These are phyloP conservation scores for Phrynosoma platyrhinos DNA, from an alignment of 2,113 vertebrate genomes.

Conservation along the genomic window DNA sequence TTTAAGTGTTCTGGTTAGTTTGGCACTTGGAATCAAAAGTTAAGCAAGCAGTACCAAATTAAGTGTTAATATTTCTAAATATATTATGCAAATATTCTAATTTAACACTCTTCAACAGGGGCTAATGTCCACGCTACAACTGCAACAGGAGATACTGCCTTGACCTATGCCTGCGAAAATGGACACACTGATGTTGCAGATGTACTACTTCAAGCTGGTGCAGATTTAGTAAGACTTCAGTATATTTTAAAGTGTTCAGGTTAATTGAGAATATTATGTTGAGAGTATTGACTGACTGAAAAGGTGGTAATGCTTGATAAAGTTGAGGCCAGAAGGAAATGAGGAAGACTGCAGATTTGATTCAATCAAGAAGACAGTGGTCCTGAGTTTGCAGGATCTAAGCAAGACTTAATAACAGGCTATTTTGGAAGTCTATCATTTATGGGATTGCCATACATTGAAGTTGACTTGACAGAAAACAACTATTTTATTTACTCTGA, in stretches of 20 bases:
- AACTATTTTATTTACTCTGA: background rate
- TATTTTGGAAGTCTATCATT: no score
- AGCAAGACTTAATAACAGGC: no score
- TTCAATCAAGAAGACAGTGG: no score
- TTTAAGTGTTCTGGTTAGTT: background rate
- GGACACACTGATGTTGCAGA: conserved; percentile 98
- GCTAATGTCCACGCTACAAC: conserved; percentile 97
- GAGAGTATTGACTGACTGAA: no score
- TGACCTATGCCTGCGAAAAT: conserved; percentile 98
- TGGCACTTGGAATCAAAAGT: background rate
- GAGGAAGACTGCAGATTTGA: no score
- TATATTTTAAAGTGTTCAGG: background rate
- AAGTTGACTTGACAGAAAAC: no score
- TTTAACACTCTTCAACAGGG: conserved; percentile 75
- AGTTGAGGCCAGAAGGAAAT: no score
- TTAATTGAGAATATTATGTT: background rate
- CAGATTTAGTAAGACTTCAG: conserved; percentile 89
- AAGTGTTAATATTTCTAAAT: background rate
- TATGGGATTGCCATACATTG: no score
- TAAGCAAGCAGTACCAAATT: background rate
- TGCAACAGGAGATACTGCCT: conserved; percentile 96
- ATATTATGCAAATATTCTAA: background rate
- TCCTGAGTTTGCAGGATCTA: no score
- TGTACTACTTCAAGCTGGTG: conserved; percentile 95
- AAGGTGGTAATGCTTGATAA: no score